A percentile compares a stretch with the other conserved stretches of the same genome.
phyloP scores from a whole-genome alignment of 2,888 invertebrate genomes.

The Scaptomyza tumidula region DNA sequence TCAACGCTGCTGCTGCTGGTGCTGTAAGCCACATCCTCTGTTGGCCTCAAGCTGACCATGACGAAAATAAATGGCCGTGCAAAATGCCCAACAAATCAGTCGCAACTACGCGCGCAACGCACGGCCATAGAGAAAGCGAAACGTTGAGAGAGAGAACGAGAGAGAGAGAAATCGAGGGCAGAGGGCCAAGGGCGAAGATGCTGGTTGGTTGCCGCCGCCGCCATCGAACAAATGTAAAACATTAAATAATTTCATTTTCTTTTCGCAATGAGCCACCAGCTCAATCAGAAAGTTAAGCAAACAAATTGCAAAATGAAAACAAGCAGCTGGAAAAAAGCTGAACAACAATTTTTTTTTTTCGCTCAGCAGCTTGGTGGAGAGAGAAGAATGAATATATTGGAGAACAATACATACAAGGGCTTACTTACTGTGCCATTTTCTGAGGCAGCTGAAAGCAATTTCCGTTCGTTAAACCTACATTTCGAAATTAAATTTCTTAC shows the following conservation, averaged over 20 bases:
- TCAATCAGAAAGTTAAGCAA: constrained; percentile 78
- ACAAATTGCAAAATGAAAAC: constrained; percentile 74
- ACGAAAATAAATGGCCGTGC: constrained; percentile 71
- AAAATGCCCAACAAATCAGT: constrained; percentile 74
- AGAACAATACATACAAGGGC: constrained; percentile 35
- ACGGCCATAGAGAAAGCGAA: constrained; percentile 13
- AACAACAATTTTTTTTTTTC: constrained; percentile 26
- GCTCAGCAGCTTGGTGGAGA: constrained; percentile 13
- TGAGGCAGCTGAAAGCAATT: constrained; percentile 71
- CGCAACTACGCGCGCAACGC: constrained; percentile 67
- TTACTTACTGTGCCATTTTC: constrained; percentile 60
- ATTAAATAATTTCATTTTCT: constrained; percentile 71
- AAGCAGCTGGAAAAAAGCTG: constrained; percentile 57
- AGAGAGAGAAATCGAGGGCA: constrained; percentile 16
- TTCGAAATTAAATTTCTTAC: constrained; percentile 80
- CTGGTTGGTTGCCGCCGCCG: background rate
- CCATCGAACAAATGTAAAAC: constrained; percentile 60
- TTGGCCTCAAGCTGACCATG: constrained; percentile 65
- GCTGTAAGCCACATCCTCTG: constrained; percentile 14
- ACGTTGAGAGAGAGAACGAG: background rate
- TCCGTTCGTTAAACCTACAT: constrained; percentile 80
- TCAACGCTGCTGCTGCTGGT: constrained; percentile 39
- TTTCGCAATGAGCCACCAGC: constrained; percentile 58
- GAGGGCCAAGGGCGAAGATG: constrained; percentile 30
- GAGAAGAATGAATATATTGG: constrained; percentile 30